Evolutionary conservation across 2,797 vertebrate genomes (phyloP), one percentile per base, ranked within the genome.

Genomic region (Pipistrellus pygmaeus): DNA sequence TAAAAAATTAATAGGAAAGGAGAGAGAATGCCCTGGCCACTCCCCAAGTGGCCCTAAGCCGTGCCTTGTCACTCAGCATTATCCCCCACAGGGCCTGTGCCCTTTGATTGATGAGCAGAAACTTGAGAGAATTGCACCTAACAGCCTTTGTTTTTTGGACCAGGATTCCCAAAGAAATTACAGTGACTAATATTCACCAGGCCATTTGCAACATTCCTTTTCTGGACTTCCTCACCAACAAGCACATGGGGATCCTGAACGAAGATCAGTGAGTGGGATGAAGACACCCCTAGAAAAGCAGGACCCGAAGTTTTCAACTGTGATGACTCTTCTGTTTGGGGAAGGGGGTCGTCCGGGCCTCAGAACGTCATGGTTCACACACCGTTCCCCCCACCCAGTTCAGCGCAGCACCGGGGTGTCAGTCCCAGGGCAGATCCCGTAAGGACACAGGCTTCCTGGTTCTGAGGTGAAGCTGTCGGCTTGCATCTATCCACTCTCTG

Each of bases 181-280:
- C 99, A 78, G 98, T 99, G 96, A 99, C 99, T 98, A 99, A 99
- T 94, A 98, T 99, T 97, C 99, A 99, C 98, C 99, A 99, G 98
- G 99, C 99, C 30, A 98, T 99, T 97, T 98, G 99, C 96, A 99
- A 98, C 97, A 98, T 99, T 98, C 99, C 99, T 88, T 99, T 99
- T 97, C 99, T 99, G 96, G 99, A 99, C 98, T 99, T 99, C 98
- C 99, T 99, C 96, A 99, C 99, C 94, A 99, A 99, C 98, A 98
- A 98, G 89, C 98, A 99, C 98, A 99, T 99, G 99, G 99, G 99
- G 85, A 98, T 98, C 96, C 91, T 99, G 97, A 97, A 98, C 38
- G 99, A 99, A 97, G 99, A 99, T 51, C 98, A 98, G 81, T 98
- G 97, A 98, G 88, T 57, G 71, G 96, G 85, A 92, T 75, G 94